A percentile compares a stretch with the other conserved stretches of the same genome.
Evolutionary conservation across 2,888 invertebrate species (phyloP).

Genomic region (Nephrotoma guestfalica): DNA sequence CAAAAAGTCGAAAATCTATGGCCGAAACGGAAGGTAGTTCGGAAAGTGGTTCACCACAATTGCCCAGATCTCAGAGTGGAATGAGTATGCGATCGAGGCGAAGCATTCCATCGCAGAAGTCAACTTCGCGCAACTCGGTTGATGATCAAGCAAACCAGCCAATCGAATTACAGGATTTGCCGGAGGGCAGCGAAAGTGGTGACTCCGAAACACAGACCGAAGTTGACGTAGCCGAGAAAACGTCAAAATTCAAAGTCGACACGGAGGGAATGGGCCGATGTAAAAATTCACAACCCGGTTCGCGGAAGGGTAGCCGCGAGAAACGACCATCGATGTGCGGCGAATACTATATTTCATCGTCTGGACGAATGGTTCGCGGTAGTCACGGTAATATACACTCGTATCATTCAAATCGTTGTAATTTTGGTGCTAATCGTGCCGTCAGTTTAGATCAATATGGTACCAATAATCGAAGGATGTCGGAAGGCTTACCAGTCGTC

Average conservation of each 20-base stretch:
- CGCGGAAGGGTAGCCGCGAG: conserved; percentile 51
- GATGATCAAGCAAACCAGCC: conserved; percentile 33
- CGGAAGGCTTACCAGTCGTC: conserved; percentile 31
- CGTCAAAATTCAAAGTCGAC: conserved; percentile 60
- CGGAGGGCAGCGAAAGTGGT: conserved; percentile 42
- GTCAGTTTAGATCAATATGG: conserved; percentile 33
- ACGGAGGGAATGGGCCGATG: conserved; percentile 48
- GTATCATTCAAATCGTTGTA: conserved; percentile 25
- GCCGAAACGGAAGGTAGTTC: conserved; percentile 22
- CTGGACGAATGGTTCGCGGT: conserved; percentile 27
- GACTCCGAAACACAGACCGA: conserved; percentile 55
- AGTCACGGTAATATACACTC: conserved; percentile 33
- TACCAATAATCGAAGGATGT: conserved; percentile 26
- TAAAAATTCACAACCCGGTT: conserved; percentile 47
- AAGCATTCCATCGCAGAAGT: conserved; percentile 35
- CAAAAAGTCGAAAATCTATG: conserved; percentile 30
- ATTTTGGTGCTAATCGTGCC: conserved; percentile 32
- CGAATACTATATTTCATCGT: conserved; percentile 30
- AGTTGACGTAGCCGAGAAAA: conserved; percentile 55
- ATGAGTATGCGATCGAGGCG: conserved; percentile 39
- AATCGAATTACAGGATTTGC: conserved; percentile 37
- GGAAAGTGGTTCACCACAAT: conserved; percentile 25
- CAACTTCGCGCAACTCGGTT: conserved; percentile 38
- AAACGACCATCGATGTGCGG: conserved; percentile 36
- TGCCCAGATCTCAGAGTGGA: conserved; percentile 36